Percentiles rank a stretch among this genome's conserved stretches.
Conservation (phyloP, 2,797 vertebrate genomes). For the Sebastiscus tertius region DNA sequence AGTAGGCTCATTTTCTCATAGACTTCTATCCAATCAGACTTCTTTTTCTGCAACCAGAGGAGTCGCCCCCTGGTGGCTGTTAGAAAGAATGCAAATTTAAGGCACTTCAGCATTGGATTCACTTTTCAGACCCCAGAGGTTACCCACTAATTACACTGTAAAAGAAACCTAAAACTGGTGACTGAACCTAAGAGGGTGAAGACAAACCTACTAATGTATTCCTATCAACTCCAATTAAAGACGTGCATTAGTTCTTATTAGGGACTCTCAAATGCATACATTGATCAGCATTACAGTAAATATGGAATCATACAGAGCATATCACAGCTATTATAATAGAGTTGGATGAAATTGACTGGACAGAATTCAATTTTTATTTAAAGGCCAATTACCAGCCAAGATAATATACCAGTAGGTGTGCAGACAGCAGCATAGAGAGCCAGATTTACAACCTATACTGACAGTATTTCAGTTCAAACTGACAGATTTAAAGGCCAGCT, state of each 20-base stretch:
- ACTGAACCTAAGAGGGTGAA: neutral
- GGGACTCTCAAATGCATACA: neutral
- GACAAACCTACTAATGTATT: neutral
- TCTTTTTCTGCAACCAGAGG: too few relatives aligned
- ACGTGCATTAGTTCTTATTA: neutral
- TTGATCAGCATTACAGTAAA: constrained; percentile 4
- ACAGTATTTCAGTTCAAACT: constrained; percentile 41
- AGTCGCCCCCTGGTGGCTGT: too few relatives aligned
- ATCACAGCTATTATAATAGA: neutral
- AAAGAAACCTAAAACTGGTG: neutral
- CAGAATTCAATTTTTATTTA: constrained; percentile 38
- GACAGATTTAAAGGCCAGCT: constrained; percentile 59
- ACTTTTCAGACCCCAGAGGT: too few relatives aligned
- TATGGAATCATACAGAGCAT: neutral
- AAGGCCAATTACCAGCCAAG: constrained; percentile 38
- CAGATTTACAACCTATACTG: constrained; percentile 51
- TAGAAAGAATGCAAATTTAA: too few relatives aligned
- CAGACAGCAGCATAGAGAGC: constrained; percentile 16
- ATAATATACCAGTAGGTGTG: constrained; percentile 22
- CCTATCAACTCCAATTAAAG: neutral
- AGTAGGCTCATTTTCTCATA: too few relatives aligned
- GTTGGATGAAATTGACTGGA: constrained; percentile 10
- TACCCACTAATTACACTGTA: neutral
- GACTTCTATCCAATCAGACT: too few relatives aligned
- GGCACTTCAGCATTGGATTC: too few relatives aligned